Percentiles rank a stretch among this genome's conserved stretches.
These are phyloP conservation scores for Pogonophryne albipinna DNA, from an alignment of 2,797 vertebrate genomes.

Conservation along the genomic window DNA sequence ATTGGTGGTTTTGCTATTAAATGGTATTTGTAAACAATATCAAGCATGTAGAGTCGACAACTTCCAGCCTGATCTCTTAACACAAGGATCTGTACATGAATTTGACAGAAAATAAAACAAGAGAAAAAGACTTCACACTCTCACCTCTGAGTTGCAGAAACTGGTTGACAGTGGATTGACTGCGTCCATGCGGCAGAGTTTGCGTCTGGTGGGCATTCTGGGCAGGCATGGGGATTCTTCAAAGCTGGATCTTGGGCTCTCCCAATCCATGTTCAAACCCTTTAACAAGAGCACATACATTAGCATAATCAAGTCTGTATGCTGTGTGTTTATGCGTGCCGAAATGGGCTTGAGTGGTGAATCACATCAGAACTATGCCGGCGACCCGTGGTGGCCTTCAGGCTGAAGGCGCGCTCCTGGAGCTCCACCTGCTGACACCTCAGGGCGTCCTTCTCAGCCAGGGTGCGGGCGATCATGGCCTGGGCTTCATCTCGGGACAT, in stretches of 20 bases:
- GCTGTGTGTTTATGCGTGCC: not conserved
- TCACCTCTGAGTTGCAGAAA: conserved; percentile 56
- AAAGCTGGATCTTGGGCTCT: conserved; percentile 44
- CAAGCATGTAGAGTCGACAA: not conserved
- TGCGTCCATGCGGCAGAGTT: conserved; percentile 85
- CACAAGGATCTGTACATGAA: not conserved
- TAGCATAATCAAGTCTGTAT: not conserved
- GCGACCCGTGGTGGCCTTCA: conserved; percentile 64
- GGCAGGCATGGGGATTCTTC: conserved; percentile 34
- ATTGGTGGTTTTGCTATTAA: not conserved
- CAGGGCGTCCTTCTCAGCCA: conserved; percentile 90
- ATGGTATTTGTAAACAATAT: not conserved
- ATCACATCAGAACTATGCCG: conserved; percentile 56
- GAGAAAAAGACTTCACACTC: not conserved
- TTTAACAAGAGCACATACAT: conserved; percentile 43
- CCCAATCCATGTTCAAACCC: conserved; percentile 61
- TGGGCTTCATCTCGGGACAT: conserved; percentile 87
- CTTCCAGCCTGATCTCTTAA: not conserved
- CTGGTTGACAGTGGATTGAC: conserved; percentile 70
- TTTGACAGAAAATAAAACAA: not conserved
- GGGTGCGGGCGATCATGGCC: conserved; percentile 83
- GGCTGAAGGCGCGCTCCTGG: conserved; percentile 82
- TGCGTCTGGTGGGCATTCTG: conserved; percentile 41
- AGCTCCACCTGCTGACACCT: conserved; percentile 88
- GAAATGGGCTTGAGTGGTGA: not conserved